These are phyloP conservation scores for Amphimallon solstitiale DNA, from an alignment of 2,888 invertebrate genomes.

Conservation along the genomic window DNA sequence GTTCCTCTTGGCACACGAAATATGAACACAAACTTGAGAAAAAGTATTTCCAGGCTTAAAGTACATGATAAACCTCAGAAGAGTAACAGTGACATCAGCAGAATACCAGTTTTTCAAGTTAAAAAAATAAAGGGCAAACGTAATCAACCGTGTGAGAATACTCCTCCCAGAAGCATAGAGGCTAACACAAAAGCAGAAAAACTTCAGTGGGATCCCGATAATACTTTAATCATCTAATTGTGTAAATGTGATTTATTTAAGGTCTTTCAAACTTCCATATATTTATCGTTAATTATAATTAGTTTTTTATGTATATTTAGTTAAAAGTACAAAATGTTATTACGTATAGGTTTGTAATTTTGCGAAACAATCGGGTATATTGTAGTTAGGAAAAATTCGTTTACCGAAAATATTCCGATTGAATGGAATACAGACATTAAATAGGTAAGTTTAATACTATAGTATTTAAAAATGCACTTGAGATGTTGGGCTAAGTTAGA, in stretches of 20 bases:
- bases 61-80: conserved; percentile 59
- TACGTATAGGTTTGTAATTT: no score
- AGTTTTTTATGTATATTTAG: conserved; percentile 2
- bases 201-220: conserved; percentile 59
- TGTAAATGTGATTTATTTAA: not conserved
- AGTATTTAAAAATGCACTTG: no score
- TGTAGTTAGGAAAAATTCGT: no score
- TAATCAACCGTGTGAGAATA: conserved; percentile 59
- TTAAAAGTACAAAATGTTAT: not conserved
- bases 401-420: no score
- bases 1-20: conserved; percentile 56
- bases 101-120: conserved; percentile 59
- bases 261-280: not conserved
- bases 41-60: conserved; percentile 52
- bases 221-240: conserved; percentile 58
- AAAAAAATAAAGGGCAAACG: conserved; percentile 47
- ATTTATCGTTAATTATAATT: conserved; percentile 7
- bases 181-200: conserved; percentile 46
- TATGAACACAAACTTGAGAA: conserved; percentile 49
- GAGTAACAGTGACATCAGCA: conserved; percentile 51
- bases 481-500: no score
- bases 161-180: conserved; percentile 54
- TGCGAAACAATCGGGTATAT: no score
- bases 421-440: no score
- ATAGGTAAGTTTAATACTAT: no score